Percentiles rank a stretch among this genome's conserved stretches.
These are phyloP conservation scores for Rostratula benghalensis DNA, from an alignment of 2,113 vertebrate genomes.

Conservation along the genomic window DNA sequence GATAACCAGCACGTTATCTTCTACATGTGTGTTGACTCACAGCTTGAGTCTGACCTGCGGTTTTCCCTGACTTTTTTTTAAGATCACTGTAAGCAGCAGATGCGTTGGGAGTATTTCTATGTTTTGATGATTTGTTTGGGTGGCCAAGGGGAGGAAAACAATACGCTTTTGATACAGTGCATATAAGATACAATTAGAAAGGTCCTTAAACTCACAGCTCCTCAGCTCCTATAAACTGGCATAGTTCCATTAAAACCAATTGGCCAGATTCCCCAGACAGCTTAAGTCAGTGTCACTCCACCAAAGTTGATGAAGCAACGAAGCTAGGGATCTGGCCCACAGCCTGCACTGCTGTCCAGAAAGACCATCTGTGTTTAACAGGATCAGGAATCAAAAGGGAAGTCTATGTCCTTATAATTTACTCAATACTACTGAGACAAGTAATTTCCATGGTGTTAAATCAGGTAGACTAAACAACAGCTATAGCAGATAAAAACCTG, in stretches of 20 bases:
- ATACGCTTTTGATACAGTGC: background rate
- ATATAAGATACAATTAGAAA: background rate
- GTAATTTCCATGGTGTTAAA: background rate
- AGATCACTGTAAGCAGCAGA: background rate
- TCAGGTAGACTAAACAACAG: constrained; percentile 38
- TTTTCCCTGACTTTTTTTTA: background rate
- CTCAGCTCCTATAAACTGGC: background rate
- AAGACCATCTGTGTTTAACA: background rate
- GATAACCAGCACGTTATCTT: background rate
- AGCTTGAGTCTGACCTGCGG: background rate
- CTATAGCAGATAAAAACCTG: background rate
- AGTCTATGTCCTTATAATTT: background rate
- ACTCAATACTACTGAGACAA: background rate
- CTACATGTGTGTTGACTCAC: background rate
- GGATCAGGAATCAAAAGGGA: background rate
- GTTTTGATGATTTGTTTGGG: background rate
- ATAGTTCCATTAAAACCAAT: background rate
- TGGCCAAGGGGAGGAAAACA: background rate
- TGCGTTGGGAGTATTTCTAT: background rate
- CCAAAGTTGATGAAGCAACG: background rate
- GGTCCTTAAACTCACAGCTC: background rate
- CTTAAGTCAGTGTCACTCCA: background rate
- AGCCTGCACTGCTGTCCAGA: background rate
- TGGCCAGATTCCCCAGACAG: background rate
- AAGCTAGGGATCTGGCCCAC: background rate